Percentiles rank a stretch among this genome's conserved stretches.
These are phyloP conservation scores for Trochalopteron elliotii DNA, from an alignment of 2,113 vertebrate genomes.

Conservation along the genomic window DNA sequence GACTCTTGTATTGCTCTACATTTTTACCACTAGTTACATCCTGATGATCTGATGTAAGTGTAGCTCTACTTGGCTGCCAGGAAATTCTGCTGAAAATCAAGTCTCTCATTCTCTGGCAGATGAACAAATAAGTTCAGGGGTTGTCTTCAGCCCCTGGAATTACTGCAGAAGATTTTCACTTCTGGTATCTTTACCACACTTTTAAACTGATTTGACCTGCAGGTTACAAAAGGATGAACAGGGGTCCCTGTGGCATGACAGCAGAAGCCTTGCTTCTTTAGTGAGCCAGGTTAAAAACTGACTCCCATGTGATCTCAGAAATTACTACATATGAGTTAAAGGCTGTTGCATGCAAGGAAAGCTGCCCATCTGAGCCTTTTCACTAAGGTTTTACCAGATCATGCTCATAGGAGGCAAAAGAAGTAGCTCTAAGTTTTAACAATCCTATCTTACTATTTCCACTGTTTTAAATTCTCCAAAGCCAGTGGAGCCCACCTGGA, in stretches of 20 bases:
- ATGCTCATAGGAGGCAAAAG: not conserved
- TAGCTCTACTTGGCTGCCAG: not conserved
- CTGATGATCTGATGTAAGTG: not conserved
- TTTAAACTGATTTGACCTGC: not conserved
- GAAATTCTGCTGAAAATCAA: not conserved
- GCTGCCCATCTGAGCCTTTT: not conserved
- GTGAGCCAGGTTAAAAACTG: not conserved
- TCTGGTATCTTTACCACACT: not conserved
- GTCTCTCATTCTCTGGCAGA: not conserved
- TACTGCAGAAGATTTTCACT: not conserved
- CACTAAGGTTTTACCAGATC: not conserved
- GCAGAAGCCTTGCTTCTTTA: not conserved
- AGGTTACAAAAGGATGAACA: not conserved
- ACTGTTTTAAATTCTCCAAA: not conserved
- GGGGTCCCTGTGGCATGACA: not conserved
- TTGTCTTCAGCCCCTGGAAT: not conserved
- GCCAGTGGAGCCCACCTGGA: not conserved
- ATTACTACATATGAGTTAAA: not conserved
- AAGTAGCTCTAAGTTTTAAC: not conserved
- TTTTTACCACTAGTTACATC: not conserved
- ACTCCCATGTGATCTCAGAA: fast-evolving
- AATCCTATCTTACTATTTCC: not conserved
- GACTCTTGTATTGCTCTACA: not conserved
- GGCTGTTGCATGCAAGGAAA: not conserved
- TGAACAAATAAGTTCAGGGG: not conserved